Evolutionary conservation across 1,140 invertebrate genomes (phyloP), one percentile per base, ranked within the genome.

Genomic region (Batillaria attramentaria): DNA sequence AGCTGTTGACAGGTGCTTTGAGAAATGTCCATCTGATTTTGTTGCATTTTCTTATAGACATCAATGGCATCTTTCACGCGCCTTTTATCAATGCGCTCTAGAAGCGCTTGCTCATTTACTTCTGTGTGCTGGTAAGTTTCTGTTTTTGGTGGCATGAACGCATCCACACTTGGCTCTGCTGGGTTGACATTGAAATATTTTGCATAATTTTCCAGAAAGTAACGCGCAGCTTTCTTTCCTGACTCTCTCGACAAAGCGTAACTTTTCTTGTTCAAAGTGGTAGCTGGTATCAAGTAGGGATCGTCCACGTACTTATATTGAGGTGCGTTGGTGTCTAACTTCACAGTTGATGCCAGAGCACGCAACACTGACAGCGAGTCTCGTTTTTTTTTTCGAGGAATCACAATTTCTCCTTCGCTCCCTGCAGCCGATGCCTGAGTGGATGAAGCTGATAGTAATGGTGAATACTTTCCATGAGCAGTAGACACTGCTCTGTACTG

Each of bases 251-350:
- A 75, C 35, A 75, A n/a, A 37, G 73, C 73, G 28, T 42, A 28
- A 24, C 57, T 75, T 24, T 39, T 57, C 39, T 75, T 75, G 3
- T 50, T 39, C 16, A 75, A 1, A n/a, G 31, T 41, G 28, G 73
- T 62, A 13, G 73, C 31, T 3, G 73, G 73, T 31, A 65, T 75
- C 31, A 75, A 33, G 37, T 24, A 75, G 0, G 73, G 73, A 20
- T 75, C 73, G 54, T 75, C 73, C 35, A 65, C 42, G 57, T 75
- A 75, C 35, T 62, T 75, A 39, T 75, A 75, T 28, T 75, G 73
- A n/a, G 73, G 73, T 0, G 54, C 4, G 54, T 75, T 42, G 3
- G 54, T 50, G 16, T 75, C 73, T 65, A 50, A n/a, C 24, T 57
- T 75, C 3, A 75, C 73, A 18, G 54, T 75, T n/a, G 73, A 62